Evolutionary conservation across 1,140 invertebrate species (phyloP).

Genomic region (Drosophila kohkoa): DNA sequence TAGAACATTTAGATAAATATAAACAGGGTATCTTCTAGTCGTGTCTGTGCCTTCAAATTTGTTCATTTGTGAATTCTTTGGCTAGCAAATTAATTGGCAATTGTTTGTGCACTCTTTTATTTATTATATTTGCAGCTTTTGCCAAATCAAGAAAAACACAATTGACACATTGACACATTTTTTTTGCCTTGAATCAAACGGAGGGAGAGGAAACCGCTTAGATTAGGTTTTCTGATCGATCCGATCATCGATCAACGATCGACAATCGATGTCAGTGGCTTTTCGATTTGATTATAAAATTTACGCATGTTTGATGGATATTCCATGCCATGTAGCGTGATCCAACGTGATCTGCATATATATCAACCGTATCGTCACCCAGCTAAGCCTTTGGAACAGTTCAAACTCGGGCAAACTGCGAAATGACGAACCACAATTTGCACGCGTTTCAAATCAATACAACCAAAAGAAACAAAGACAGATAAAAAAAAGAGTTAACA

Average conservation of each 20-base stretch:
- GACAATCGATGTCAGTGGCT: conserved; percentile 53
- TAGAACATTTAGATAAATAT: neutral
- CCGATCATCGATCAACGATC: conserved; percentile 19
- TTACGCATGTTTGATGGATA: conserved; percentile 75
- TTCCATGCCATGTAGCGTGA: conserved; percentile 28
- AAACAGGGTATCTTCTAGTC: neutral
- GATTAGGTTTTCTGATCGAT: conserved; percentile 31
- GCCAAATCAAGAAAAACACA: conserved; percentile 45
- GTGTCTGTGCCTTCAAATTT: conserved; percentile 8
- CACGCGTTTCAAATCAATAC: conserved; percentile 18
- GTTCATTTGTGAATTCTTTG: conserved; percentile 11
- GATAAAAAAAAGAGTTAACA: conserved; percentile 7
- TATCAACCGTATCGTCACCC: conserved; percentile 14
- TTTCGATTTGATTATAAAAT: conserved; percentile 77
- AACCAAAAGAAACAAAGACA: neutral
- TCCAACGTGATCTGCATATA: conserved; percentile 60
- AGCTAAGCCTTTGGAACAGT: conserved; percentile 11
- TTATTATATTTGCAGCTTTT: conserved; percentile 57
- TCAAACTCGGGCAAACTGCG: conserved; percentile 17
- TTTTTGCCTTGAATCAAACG: conserved; percentile 62
- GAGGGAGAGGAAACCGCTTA: neutral
- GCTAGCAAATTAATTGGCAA: conserved; percentile 52
- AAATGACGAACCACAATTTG: neutral
- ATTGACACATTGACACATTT: conserved; percentile 83
- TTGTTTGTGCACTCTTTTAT: conserved; percentile 50